These are phyloP conservation scores for Enteromius trimaculatus DNA, from an alignment of 2,797 vertebrate species.

Conservation along the genomic window DNA sequence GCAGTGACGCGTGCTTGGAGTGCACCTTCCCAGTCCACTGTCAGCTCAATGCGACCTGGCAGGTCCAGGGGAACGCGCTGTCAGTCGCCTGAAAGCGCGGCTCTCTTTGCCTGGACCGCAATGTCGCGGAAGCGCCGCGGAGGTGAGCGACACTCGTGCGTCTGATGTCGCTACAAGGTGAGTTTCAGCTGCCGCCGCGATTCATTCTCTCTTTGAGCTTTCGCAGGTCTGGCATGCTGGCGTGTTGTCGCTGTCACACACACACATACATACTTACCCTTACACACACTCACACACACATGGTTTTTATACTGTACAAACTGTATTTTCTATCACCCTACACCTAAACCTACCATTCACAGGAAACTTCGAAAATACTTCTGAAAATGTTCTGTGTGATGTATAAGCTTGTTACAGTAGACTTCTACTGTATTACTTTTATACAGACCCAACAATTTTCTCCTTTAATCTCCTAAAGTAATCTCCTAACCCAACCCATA, in stretches of 20 bases:
- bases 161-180: constrained; percentile 69
- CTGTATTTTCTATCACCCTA: too few relatives aligned
- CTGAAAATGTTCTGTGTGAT: too few relatives aligned
- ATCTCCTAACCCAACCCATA: too few relatives aligned
- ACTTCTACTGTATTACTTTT: too few relatives aligned
- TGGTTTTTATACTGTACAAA: constrained; percentile 42
- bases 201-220: constrained; percentile 67
- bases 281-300: neutral
- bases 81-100: constrained; percentile 52
- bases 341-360: too few relatives aligned
- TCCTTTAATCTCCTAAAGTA: too few relatives aligned
- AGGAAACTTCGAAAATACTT: too few relatives aligned
- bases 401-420: too few relatives aligned
- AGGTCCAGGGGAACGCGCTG: constrained; percentile 67
- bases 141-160: constrained; percentile 61
- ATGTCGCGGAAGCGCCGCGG: constrained; percentile 68
- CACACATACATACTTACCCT: neutral
- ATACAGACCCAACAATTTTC: too few relatives aligned
- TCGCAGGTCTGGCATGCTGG: constrained; percentile 71
- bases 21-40: constrained; percentile 83
- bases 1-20: constrained; percentile 84
- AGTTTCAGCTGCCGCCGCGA: constrained; percentile 62
- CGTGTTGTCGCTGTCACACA: constrained; percentile 15
- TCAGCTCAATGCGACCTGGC: constrained; percentile 83
- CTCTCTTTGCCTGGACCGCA: constrained; percentile 55